A percentile compares a stretch with the other conserved stretches of the same genome.
These are phyloP conservation scores for Mongoloraphidia duomilia DNA, from an alignment of 2,888 invertebrate species.

Conservation along the genomic window DNA sequence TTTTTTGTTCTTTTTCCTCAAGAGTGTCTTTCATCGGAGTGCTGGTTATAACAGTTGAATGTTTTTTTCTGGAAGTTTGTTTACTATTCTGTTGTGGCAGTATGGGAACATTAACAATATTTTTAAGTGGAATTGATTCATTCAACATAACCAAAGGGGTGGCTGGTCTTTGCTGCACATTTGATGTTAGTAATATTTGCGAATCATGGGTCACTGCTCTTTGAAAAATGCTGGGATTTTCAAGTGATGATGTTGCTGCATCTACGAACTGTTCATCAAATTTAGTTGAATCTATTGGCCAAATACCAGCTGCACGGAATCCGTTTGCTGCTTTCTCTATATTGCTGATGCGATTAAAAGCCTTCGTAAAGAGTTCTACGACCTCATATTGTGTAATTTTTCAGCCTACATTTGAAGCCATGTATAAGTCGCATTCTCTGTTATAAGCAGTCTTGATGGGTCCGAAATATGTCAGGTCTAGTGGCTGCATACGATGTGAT, in stretches of 20 bases:
- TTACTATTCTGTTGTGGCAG: constrained; percentile 5
- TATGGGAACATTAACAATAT: constrained; percentile 5
- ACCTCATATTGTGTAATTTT: constrained; percentile 16
- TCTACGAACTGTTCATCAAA: constrained; percentile 5
- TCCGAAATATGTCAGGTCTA: constrained; percentile 18
- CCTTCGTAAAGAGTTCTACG: constrained; percentile 17
- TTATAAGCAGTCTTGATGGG: constrained; percentile 19
- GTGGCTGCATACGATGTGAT: constrained; percentile 17
- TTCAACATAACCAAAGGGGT: background rate
- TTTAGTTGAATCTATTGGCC: constrained; percentile 5
- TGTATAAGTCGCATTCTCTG: constrained; percentile 17
- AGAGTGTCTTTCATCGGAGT: too few relatives aligned
- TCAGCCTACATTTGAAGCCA: constrained; percentile 13
- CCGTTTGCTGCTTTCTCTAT: constrained; percentile 16
- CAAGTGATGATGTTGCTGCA: constrained; percentile 2
- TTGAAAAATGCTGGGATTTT: background rate
- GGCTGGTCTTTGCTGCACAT: constrained; percentile 1
- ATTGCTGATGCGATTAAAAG: constrained; percentile 14
- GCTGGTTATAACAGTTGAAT: too few relatives aligned
- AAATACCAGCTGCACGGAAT: constrained; percentile 12
- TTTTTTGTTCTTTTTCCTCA: too few relatives aligned
- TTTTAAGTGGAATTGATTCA: constrained; percentile 4
- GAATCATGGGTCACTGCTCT: too few relatives aligned
- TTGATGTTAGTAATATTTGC: constrained; percentile 1
- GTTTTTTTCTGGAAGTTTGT: too few relatives aligned